These are phyloP conservation scores for Megaceryle alcyon DNA, from an alignment of 2,797 vertebrate species.

Conservation along the genomic window DNA sequence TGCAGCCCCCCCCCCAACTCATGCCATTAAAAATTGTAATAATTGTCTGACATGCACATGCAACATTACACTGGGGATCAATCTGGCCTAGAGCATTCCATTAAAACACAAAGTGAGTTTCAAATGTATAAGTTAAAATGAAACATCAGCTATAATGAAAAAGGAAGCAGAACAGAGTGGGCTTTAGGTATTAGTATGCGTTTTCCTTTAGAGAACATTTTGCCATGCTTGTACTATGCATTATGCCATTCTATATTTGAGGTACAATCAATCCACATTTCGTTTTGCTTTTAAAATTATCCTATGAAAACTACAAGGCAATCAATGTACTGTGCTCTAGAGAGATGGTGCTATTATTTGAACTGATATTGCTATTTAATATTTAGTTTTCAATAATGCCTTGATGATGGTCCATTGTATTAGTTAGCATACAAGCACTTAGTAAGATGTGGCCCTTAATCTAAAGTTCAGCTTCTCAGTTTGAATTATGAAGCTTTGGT, in stretches of 20 bases:
- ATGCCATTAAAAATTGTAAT: slow-evolving; percentile 43
- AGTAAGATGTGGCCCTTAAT: neutral
- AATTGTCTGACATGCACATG: slow-evolving; percentile 41
- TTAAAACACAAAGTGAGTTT: slow-evolving; percentile 57
- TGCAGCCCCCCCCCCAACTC: neutral
- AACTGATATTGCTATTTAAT: slow-evolving; percentile 26
- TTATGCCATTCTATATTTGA: slow-evolving; percentile 14
- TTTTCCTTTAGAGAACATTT: slow-evolving; percentile 26
- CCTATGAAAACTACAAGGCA: neutral
- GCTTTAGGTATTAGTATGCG: neutral
- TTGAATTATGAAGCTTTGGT: neutral
- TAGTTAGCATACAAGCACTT: neutral
- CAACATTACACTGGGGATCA: slow-evolving; percentile 44
- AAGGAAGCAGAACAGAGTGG: slow-evolving; percentile 28
- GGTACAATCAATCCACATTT: slow-evolving; percentile 36
- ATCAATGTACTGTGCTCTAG: slow-evolving; percentile 2
- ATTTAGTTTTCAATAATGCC: slow-evolving; percentile 24
- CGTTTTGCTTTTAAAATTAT: slow-evolving; percentile 47
- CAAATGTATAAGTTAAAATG: slow-evolving; percentile 51
- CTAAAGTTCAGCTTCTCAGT: neutral
- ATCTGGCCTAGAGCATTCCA: slow-evolving; percentile 56
- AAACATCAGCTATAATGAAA: slow-evolving; percentile 56
- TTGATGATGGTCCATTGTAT: neutral
- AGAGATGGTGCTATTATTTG: neutral
- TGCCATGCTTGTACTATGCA: neutral